Evolutionary conservation across 2,113 vertebrate genomes (phyloP), one percentile per base, ranked within the genome.

Genomic region (Indicator maculatus): DNA sequence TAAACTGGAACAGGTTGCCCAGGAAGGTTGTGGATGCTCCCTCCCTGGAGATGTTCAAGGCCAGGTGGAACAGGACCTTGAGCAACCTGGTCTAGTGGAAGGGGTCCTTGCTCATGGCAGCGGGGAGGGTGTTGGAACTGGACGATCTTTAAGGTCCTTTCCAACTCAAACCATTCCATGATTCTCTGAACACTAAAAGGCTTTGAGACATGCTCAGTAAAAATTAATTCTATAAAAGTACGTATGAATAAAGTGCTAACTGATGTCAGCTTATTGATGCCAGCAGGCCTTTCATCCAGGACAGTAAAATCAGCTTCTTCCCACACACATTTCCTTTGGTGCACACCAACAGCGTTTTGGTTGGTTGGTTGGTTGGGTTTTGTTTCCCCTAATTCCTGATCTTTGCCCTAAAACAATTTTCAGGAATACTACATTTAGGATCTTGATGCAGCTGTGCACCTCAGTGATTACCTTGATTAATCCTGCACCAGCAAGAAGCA

Each of bases 401-500:
- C 52, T 81, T 95, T 90, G 61, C 69, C 80, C 89, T 86, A 81
- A 88, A 93, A 61, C 65, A 28, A 84, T 88, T 91, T 93, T 84
- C 63, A 83, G 71, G 77, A 91, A 81, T 23, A 28, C 7, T 41
- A 28, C 39, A 61, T 53, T 58, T 66, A 63, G 31, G 17, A 86
- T 13, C 75, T 16, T 31, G 30, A 69, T 65, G 55, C 41, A 83
- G 44, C 41, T 44, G 64, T 10, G 39, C 55, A 64, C 81, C 95
- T 86, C 79, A 86, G 78, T 11, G 5, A 93, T 58, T 47, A 75
- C 50, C 58, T 75, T 58, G 64, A 77, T 72, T 73, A 90, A 87
- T 66, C 65, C 65, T 38, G 20, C 33, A 63, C 7, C 60, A 44
- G 30, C 76, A 93, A 5, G 41, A 84, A 75, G 24, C 12, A 26